Evolutionary conservation across 2,888 invertebrate genomes (phyloP), one percentile per base, ranked within the genome.

Genomic region (Hydrotaea diabolus): DNA sequence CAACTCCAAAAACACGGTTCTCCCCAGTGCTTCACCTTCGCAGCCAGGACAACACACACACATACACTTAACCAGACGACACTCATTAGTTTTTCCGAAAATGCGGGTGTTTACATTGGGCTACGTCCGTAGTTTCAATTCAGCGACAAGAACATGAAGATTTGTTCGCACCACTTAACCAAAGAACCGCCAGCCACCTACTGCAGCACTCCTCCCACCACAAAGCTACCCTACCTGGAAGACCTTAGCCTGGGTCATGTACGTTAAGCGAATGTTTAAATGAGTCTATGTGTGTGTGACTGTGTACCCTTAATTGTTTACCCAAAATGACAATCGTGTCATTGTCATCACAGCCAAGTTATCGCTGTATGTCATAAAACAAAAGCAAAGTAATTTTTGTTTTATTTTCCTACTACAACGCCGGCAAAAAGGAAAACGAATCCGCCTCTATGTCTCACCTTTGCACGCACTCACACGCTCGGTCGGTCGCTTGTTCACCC

Each of bases 261-360:
- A n/a, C n/a, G n/a, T n/a, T n/a, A n/a, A n/a, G 9, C 39, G 39
- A 31, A 8, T 39, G 39, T 39, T 36, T 36, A 36, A 36, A 36
- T 66, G 57, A 21, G 39, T 23, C 43, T 39, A 39, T 43, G 17
- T 15, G 64, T 13, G 15, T 17, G 55, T 39, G 15, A 26, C 17
- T 26, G 19, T 49, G 19, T n/a, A n/a, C n/a, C 21, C 43, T 80
- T 74, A 74, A 80, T 74, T 80, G 79, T 74, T 80, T 74, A 64
- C 66, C 43, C 79, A 66, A 66, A 80, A 57, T 80, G 79, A 74
- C 74, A 74, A 43, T 66, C 66, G 73, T 66, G 55, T 74, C 74
- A 74, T 74, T 31, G 74, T 66, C 78, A 72, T 59, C 49, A 78
- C 36, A 62, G 53, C 46, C 62, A 72, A 53, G 72, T 74, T 80